Conservation (phyloP, 1,140 invertebrate genomes). For the Atopsyche davidsoni region DNA sequence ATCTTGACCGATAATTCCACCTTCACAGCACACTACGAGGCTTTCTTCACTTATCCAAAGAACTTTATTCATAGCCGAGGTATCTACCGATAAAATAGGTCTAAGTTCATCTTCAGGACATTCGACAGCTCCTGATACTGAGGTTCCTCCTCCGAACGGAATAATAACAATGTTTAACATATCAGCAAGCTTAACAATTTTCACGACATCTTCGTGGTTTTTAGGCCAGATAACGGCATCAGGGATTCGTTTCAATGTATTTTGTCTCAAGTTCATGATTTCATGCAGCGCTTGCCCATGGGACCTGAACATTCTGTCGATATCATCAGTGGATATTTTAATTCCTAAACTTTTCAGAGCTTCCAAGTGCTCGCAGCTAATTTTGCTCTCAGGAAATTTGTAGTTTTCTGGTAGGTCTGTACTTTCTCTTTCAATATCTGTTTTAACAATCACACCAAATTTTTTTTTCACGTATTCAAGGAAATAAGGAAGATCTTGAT, state of each 20-base stretch:
- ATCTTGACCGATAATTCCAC: slow-evolving; percentile 94
- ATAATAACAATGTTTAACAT: slow-evolving; percentile 79
- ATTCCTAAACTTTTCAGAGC: slow-evolving; percentile 58
- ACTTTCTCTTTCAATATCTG: no score
- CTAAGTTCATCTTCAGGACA: slow-evolving; percentile 78
- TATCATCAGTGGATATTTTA: slow-evolving; percentile 66
- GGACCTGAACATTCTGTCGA: slow-evolving; percentile 83
- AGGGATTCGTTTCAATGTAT: slow-evolving; percentile 76
- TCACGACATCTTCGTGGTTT: slow-evolving; percentile 74
- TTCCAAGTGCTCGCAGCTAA: slow-evolving; percentile 59
- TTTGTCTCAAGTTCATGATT: slow-evolving; percentile 69
- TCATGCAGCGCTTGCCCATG: slow-evolving; percentile 95
- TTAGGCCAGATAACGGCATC: slow-evolving; percentile 92
- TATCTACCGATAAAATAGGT: slow-evolving; percentile 87
- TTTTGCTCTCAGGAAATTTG: neutral
- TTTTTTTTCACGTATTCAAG: slow-evolving; percentile 79
- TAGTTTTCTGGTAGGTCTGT: slow-evolving; percentile 56
- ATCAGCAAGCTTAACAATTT: slow-evolving; percentile 72
- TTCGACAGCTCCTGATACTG: slow-evolving; percentile 84
- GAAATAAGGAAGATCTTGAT: slow-evolving; percentile 69
- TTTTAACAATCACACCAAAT: no score
- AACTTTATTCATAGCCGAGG: slow-evolving; percentile 92
- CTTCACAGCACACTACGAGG: slow-evolving; percentile 74
- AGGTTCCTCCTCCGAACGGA: slow-evolving; percentile 95
- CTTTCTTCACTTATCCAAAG: slow-evolving; percentile 93